Base-by-base conservation (phyloP, 2,797 vertebrate genomes). In the Columba guinea region DNA sequence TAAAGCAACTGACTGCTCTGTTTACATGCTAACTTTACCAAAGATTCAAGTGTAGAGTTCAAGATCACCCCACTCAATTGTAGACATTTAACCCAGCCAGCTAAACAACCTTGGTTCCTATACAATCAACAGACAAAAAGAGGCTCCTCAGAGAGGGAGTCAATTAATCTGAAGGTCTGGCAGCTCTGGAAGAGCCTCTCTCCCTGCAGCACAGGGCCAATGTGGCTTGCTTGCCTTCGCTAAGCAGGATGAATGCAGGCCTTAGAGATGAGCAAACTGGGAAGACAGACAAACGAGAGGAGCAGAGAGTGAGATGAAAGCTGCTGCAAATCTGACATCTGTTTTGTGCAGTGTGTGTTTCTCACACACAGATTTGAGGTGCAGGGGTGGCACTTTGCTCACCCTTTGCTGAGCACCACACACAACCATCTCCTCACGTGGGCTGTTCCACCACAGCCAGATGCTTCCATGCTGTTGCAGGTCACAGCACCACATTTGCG, bases 401-500 rank as follows among this genome's bases (percentile, higher is more conserved):
- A 28, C 62, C 34, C 49, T 20, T 44, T 14, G 11, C 41, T 64
- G 77, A 65, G 56, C 65, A 53, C 30, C 9, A 2, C 41, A 60
- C 24, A 24, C 26, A 62, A 52, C 53, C 19, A 17, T 52, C 15
- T 15, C 19, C 21, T 52, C 53, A 41, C 7, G 8, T 49, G 78
- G 92, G 76, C 48, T 51, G 75, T 83, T 67, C 74, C 73, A 49
- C 11, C 46, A 41, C 28, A 77, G 65, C 37, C 44, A 71, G 59
- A 23, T 23, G 30, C 39, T 58, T 46, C 13, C 74, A 49, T 0
- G 0, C 53, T 14, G 4, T 80, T 86, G 73, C 53, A 83, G 91
- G 60, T 77, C 62, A 20, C 0, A 0, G 46, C 5, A 22, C 56
- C 65, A 80, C 10, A 16, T 53, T 55, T 87, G 83, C 1, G 0